These are phyloP conservation scores for Archocentrus centrarchus DNA, from an alignment of 2,113 vertebrate species.

Conservation along the genomic window DNA sequence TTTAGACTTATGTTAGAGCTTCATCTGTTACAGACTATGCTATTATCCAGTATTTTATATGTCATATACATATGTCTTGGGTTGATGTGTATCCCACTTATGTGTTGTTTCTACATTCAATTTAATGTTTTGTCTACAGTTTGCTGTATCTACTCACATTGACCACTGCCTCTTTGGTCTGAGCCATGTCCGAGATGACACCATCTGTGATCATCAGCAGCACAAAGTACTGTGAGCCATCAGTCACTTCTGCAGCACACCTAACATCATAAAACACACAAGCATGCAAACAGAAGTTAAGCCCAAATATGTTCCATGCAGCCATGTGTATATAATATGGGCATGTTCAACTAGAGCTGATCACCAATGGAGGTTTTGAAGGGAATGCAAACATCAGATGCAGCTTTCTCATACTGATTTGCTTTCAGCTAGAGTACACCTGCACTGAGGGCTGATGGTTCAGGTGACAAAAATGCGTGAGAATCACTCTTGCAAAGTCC, in stretches of 20 bases:
- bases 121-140: neutral
- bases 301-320: neutral
- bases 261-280: constrained; percentile 64
- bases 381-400: neutral
- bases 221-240: constrained; percentile 94
- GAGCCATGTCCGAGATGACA: constrained; percentile 85
- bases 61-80: neutral
- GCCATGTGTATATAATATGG: neutral
- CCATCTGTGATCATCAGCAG: constrained; percentile 86
- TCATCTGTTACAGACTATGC: neutral
- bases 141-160: constrained; percentile 79
- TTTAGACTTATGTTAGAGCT: neutral
- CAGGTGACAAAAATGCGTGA: neutral
- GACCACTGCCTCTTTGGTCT: constrained; percentile 94
- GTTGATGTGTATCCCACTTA: neutral
- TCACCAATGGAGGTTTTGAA: neutral
- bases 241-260: constrained; percentile 84
- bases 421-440: neutral
- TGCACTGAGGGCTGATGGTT: fast-evolving
- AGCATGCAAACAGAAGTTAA: constrained; percentile 2
- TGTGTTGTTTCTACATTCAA: neutral
- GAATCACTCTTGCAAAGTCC: neutral
- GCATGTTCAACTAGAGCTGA: neutral
- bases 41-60: neutral
- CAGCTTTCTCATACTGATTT: neutral